phyloP scores from a whole-genome alignment of 2,888 invertebrate genomes.

The Paralinhomoeus sp. region DNA sequence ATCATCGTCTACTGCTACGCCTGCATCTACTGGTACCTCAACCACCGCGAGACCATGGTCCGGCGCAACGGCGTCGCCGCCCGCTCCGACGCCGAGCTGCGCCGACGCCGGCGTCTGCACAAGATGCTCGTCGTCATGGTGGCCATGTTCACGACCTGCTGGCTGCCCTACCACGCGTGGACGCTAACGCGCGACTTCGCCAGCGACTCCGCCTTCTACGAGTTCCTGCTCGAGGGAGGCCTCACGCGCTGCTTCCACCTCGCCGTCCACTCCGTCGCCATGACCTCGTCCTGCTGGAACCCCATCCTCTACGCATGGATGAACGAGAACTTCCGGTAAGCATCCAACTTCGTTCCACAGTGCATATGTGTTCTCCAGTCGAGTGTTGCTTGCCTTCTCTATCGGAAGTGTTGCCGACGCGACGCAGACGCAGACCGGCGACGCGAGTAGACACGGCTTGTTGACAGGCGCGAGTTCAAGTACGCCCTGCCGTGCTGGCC shows the following conservation, averaged over 20 bases:
- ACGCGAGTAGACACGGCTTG: too few species aligned
- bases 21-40: constrained; percentile 45
- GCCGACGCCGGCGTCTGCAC: constrained; percentile 43
- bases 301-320: constrained; percentile 83
- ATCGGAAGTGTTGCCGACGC: too few species aligned
- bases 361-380: too few species aligned
- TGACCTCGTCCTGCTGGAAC: constrained; percentile 51
- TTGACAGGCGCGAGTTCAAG: too few species aligned
- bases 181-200: constrained; percentile 41
- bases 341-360: too few species aligned
- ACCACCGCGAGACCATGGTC: constrained; percentile 2
- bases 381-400: too few species aligned
- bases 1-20: constrained; percentile 83
- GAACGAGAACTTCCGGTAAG: constrained; percentile 75
- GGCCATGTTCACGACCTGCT: constrained; percentile 78
- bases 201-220: too few species aligned
- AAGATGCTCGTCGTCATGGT: constrained; percentile 94
- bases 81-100: background rate
- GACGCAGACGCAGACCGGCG: too few species aligned
- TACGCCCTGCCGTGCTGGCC: too few species aligned
- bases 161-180: constrained; percentile 53
- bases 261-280: background rate
- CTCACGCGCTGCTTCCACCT: too few species aligned
- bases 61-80: background rate
- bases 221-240: too few species aligned